Evolutionary conservation across 2,113 vertebrate species (phyloP).

Genomic region (Craseonycteris thonglongyai): DNA sequence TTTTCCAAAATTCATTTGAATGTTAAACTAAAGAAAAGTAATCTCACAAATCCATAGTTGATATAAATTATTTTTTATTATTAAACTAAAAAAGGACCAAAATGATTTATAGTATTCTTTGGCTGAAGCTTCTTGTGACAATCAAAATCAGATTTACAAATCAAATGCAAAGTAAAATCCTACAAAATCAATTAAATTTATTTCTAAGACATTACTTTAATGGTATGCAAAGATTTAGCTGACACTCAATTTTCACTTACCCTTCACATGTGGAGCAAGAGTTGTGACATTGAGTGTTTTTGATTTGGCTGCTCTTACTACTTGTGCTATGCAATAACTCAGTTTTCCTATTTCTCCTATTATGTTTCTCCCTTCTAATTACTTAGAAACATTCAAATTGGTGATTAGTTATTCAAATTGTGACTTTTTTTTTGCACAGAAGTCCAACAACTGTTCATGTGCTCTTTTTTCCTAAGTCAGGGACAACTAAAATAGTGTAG

Average conservation of each 20-base stretch:
- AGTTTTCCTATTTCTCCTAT: neutral
- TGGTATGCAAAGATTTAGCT: neutral
- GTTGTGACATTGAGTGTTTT: neutral
- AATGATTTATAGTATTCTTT: neutral
- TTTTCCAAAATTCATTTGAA: neutral
- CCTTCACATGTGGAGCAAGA: neutral
- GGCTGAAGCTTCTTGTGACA: neutral
- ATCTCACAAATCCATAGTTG: neutral
- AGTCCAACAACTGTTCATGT: neutral
- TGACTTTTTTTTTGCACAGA: neutral
- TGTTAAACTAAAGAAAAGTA: neutral
- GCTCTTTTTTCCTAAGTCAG: neutral
- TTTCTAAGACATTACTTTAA: neutral
- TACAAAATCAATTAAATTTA: neutral
- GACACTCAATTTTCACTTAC: neutral
- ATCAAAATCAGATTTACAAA: neutral
- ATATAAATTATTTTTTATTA: neutral
- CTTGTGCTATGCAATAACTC: neutral
- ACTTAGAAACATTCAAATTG: neutral
- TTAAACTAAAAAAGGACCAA: neutral
- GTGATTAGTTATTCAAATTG: too few relatives aligned
- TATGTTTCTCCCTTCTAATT: neutral
- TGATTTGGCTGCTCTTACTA: neutral
- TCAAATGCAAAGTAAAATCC: neutral
- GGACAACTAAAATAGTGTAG: neutral